Conservation (phyloP, 2,797 vertebrate species). For the Melanotaenia trifasciata region DNA sequence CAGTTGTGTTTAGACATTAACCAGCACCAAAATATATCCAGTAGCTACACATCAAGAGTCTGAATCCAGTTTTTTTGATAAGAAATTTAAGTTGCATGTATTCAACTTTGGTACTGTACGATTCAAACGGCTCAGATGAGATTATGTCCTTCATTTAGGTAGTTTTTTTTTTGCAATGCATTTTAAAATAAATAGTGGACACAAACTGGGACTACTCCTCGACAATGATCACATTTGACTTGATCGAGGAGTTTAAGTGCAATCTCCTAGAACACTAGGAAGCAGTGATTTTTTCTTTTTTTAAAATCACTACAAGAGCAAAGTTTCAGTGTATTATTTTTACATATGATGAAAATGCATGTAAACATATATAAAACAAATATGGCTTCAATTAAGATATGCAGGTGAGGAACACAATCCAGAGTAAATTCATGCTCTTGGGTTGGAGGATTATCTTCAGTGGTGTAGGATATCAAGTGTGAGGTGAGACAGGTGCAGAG, state of each 20-base stretch:
- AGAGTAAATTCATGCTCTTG: conserved; percentile 7
- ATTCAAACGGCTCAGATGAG: conserved; percentile 14
- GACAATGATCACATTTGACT: background rate
- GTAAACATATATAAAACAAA: conserved; percentile 9
- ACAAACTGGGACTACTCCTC: background rate
- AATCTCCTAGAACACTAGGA: conserved; percentile 13
- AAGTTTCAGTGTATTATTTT: conserved; percentile 41
- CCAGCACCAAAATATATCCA: background rate
- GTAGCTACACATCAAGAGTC: background rate
- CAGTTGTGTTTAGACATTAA: conserved; percentile 8
- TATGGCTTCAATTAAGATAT: conserved; percentile 13
- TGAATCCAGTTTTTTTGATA: conserved; percentile 15
- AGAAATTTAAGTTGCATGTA: background rate
- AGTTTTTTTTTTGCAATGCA: background rate
- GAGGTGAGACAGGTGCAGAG: conserved; percentile 12
- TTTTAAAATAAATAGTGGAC: background rate
- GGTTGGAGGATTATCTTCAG: background rate
- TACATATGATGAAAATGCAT: conserved; percentile 5
- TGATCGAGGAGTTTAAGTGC: conserved; percentile 33
- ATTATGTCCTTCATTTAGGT: background rate
- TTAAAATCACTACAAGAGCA: conserved; percentile 2
- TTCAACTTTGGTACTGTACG: background rate
- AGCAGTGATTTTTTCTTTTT: conserved; percentile 1
- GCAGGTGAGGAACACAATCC: background rate
- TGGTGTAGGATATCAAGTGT: background rate